Evolutionary conservation across 2,113 vertebrate species (phyloP), one percentile per base, ranked within the genome.

Genomic region (Patagioenas fasciata): DNA sequence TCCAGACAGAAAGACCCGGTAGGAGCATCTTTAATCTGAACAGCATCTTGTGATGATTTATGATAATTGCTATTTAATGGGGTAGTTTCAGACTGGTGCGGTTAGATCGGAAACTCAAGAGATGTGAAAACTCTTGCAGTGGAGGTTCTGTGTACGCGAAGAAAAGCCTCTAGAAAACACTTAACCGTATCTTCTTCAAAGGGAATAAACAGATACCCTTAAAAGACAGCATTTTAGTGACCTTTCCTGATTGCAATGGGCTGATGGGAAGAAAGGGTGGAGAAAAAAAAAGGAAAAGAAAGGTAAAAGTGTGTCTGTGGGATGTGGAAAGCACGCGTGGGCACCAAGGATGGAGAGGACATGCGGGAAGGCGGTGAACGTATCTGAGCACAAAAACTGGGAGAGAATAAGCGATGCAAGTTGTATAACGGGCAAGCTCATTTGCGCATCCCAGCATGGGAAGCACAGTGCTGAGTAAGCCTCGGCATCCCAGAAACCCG

Each of bases 21-120:
- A 94, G 88, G 56, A 90, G 87, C 96, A 91, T 42, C 91, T 95
- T 96, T 96, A 91, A 96, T 96, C 93, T 96, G 94, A 97, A 81
- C 86, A 92, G 83, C 74, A 94, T 93, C 91, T 93, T 93, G 90
- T 73, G 85, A 82, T 96, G 89, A 94, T 95, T 97, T 97, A 96
- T 93, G 61, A 81, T 96, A 96, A 97, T 62, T 96, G 94, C 85
- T 96, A 93, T 86, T 97, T 96, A 97, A 96, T 85, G 62, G 88
- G 26, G 84, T 84, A 94, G 84, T 95, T 91, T 96, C 84, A 94
- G 94, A 70, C 86, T 81, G 80, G 61, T 85, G 95, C 70, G 70
- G 47, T 93, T 94, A 50, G 70, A 85, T 96, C 48, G 72, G 73
- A 91, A 91, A 85, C 38, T 64, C 25, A 65, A 86, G 69, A 93